These are phyloP conservation scores for Ormyrus pomaceus DNA, from an alignment of 2,888 invertebrate genomes.

Conservation along the genomic window DNA sequence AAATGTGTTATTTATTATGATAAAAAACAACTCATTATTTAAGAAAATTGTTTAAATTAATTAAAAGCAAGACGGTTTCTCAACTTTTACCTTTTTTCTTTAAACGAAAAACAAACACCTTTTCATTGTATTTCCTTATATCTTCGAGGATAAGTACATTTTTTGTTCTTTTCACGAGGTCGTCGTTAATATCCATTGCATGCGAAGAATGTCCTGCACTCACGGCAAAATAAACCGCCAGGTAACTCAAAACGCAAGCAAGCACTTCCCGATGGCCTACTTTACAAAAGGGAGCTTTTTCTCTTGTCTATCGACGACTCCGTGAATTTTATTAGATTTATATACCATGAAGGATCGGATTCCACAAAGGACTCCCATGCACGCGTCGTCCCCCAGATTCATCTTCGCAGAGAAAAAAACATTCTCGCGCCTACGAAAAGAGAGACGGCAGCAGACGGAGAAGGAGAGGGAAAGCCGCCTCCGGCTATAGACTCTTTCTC, in stretches of 20 bases:
- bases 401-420: neutral
- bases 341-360: neutral
- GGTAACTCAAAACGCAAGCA: neutral
- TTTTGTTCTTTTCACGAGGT: no score
- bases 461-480: neutral
- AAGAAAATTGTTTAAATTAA: no score
- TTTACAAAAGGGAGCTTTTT: slow-evolving; percentile 6
- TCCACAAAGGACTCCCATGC: neutral
- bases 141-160: no score
- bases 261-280: neutral
- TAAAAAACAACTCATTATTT: no score
- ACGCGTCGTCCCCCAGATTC: neutral
- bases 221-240: neutral
- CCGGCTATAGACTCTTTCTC: slow-evolving; percentile 19
- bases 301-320: neutral
- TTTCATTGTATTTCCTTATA: no score
- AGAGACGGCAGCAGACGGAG: neutral
- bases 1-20: no score
- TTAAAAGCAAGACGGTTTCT: no score
- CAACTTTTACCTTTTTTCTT: no score
- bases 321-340: slow-evolving; percentile 21
- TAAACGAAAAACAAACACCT: no score
- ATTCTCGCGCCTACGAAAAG: neutral
- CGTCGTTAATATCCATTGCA: no score
- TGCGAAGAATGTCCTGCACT: neutral